These are phyloP conservation scores for Hetaerina americana DNA, from an alignment of 1,140 invertebrate genomes.

Conservation along the genomic window DNA sequence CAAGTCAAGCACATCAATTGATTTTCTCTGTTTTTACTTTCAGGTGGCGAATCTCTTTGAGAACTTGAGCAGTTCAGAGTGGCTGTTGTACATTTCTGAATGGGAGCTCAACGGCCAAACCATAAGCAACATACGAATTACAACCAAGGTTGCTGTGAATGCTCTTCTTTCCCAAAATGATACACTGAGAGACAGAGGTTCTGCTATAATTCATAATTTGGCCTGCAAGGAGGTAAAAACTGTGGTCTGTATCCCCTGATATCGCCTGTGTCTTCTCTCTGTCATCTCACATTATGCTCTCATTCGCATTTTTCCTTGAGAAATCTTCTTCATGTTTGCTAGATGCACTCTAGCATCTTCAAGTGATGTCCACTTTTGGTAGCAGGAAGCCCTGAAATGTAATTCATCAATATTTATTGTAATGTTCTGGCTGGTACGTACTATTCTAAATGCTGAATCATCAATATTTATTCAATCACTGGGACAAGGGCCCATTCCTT, in stretches of 20 bases:
- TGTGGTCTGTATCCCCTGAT: conserved; percentile 68
- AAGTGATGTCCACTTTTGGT: too few species aligned
- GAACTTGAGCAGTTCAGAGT: conserved; percentile 77
- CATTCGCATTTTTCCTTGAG: too few species aligned
- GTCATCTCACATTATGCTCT: background rate
- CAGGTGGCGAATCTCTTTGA: conserved; percentile 86
- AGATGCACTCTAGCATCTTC: too few species aligned
- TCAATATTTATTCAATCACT: too few species aligned
- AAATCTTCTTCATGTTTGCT: too few species aligned
- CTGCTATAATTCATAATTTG: conserved; percentile 79
- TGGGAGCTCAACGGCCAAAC: conserved; percentile 61
- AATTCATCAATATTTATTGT: too few species aligned
- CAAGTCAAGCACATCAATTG: too few species aligned
- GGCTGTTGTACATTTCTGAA: conserved; percentile 84
- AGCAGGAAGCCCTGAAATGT: too few species aligned
- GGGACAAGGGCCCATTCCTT: too few species aligned
- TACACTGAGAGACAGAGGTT: conserved; percentile 61
- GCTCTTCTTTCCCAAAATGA: conserved; percentile 59
- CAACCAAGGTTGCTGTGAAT: conserved; percentile 81
- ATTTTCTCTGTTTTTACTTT: conserved; percentile 16
- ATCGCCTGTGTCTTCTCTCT: conserved; percentile 6
- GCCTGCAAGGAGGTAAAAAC: conserved; percentile 94
- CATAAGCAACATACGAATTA: conserved; percentile 79
- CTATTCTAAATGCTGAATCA: too few species aligned
- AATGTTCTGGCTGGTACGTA: too few species aligned